Conservation (phyloP, 2,113 vertebrate species). For the Eolophus roseicapilla region DNA sequence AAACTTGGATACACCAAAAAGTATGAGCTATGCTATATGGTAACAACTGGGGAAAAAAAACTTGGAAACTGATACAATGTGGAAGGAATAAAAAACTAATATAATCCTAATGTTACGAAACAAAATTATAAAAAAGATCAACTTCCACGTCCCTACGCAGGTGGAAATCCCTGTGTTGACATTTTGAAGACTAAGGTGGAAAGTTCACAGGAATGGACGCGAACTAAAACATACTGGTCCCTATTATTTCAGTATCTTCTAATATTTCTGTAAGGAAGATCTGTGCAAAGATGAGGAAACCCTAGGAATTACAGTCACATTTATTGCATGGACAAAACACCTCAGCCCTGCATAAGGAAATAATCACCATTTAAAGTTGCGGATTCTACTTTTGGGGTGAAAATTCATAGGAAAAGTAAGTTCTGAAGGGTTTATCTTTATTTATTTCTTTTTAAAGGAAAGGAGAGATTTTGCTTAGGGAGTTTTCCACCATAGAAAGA, state of each 20-base stretch:
- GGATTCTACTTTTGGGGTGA: not conserved
- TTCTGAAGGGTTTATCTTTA: not conserved
- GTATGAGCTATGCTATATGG: not conserved
- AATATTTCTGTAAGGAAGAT: not conserved
- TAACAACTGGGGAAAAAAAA: fast-evolving
- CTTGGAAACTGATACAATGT: not conserved
- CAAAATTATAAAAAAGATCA: not conserved
- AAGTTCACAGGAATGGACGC: not conserved
- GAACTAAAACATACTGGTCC: not conserved
- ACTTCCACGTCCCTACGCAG: not conserved
- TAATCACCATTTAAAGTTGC: not conserved
- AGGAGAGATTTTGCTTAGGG: not conserved
- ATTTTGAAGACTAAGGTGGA: not conserved
- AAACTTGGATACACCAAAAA: not conserved
- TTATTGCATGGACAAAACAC: not conserved
- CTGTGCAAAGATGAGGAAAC: not conserved
- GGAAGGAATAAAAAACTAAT: not conserved
- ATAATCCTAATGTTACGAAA: not conserved
- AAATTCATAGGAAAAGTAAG: not conserved
- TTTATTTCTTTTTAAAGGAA: not conserved
- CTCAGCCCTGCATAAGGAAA: not conserved
- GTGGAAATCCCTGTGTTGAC: not conserved
- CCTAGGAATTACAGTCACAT: not conserved
- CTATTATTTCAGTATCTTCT: not conserved
- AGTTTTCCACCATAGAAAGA: not conserved